These are phyloP conservation scores for Scaptomyza montana DNA, from an alignment of 1,140 invertebrate species.

Conservation along the genomic window DNA sequence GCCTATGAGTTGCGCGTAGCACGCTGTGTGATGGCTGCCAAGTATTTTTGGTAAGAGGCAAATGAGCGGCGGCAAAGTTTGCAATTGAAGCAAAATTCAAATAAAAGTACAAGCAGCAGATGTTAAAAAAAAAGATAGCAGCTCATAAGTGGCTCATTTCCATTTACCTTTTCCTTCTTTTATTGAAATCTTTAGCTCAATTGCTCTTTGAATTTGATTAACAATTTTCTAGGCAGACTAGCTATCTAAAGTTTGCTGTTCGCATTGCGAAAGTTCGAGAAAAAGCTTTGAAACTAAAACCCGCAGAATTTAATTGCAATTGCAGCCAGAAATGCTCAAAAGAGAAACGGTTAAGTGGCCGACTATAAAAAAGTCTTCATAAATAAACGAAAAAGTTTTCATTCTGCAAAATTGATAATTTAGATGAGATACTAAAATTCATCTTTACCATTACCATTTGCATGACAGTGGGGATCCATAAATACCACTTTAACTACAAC, in stretches of 20 bases:
- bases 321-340: slow-evolving; percentile 34
- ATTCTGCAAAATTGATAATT: slow-evolving; percentile 45
- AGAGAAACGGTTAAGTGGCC: slow-evolving; percentile 36
- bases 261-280: slow-evolving; percentile 41
- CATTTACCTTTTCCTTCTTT: slow-evolving; percentile 29
- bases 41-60: slow-evolving; percentile 14
- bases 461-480: not conserved
- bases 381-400: slow-evolving; percentile 42
- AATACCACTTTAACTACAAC: not conserved
- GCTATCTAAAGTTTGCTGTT: slow-evolving; percentile 46
- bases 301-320: slow-evolving; percentile 68
- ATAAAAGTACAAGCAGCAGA: not conserved
- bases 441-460: not conserved
- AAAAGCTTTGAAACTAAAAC: slow-evolving; percentile 16
- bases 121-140: not conserved
- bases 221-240: slow-evolving; percentile 29
- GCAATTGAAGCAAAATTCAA: slow-evolving; percentile 21
- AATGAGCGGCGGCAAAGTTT: slow-evolving; percentile 29
- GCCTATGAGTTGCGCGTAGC: not conserved
- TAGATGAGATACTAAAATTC: slow-evolving; percentile 6
- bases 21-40: slow-evolving; percentile 6
- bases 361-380: slow-evolving; percentile 4
- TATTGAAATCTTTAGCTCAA: slow-evolving; percentile 31
- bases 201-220: slow-evolving; percentile 51
- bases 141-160: slow-evolving; percentile 18